Conservation (phyloP, 2,888 invertebrate genomes). For the Pterostichus niger region DNA sequence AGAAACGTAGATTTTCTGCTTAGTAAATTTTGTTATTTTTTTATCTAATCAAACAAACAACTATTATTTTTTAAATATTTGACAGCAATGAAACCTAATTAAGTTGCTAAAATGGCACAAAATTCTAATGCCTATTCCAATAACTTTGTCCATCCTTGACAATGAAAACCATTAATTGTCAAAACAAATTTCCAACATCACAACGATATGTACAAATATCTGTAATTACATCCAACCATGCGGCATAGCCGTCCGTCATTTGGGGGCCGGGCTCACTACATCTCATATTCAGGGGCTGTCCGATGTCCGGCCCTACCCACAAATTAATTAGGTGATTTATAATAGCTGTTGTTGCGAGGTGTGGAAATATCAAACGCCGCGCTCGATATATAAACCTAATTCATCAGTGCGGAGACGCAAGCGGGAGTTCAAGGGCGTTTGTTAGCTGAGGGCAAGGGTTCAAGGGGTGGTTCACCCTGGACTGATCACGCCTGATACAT, state of each 20-base stretch:
- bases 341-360: conserved; percentile 15
- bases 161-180: too few relatives aligned
- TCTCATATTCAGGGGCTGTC: conserved; percentile 48
- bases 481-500: too few relatives aligned
- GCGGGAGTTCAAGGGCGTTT: conserved; percentile 21
- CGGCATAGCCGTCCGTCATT: conserved; percentile 48
- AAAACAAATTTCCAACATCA: too few relatives aligned
- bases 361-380: conserved; percentile 16
- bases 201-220: conserved; percentile 2
- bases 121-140: too few relatives aligned
- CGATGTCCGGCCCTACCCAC: conserved; percentile 35
- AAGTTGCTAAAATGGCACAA: too few relatives aligned
- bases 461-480: conserved; percentile 13
- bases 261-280: background rate
- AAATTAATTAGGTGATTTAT: conserved; percentile 60
- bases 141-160: too few relatives aligned
- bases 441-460: background rate
- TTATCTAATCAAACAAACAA: too few relatives aligned
- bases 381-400: conserved; percentile 25
- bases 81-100: too few relatives aligned
- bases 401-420: background rate
- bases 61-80: too few relatives aligned
- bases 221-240: conserved; percentile 19
- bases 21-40: too few relatives aligned
- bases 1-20: too few relatives aligned